Evolutionary conservation across 2,797 vertebrate species (phyloP), one percentile per base, ranked within the genome.

Genomic region (Aphelocoma californica): DNA sequence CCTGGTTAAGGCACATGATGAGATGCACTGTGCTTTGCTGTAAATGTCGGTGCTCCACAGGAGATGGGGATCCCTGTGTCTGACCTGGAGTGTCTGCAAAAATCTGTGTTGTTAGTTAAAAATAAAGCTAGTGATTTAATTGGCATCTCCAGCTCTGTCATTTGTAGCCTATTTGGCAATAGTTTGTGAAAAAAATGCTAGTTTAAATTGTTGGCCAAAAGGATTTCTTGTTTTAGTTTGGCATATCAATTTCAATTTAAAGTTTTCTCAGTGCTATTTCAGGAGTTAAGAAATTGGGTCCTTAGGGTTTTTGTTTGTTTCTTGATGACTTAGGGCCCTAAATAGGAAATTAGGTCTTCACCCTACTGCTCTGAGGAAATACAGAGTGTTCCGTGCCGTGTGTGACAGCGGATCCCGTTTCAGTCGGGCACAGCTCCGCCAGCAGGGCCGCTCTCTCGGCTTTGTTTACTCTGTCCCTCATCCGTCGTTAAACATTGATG

Each of bases 101-200:
- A 66, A 53, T 81, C 66, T 8, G 0, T 21, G 24, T 2, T 56
- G 20, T 32, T 70, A 4, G 0, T 45, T 86, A 50, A 65, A 66
- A 85, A 66, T 36, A 77, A 82, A 77, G 15, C 31, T 64, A 23
- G 1, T 58, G 26, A 51, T 69, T 74, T 71, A 36, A 34, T 53
- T 48, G 45, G 8, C 47, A 5, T 29, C 32, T 72, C 4, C 31
- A 24, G 6, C 23, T 20, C 8, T 78, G 32, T 34, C 7, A 3
- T 81, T 16, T 53, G 20, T 23, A 78, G 11, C 38, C 51, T 83
- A 0, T 77, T 62, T 74, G 32, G 20, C 66, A 4, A 32, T 70
- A 45, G 32, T 42, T 23, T 15, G n/a, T 45, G 13, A 1, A 5
- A 20, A 54, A 31, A 31, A 20, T 0, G 0, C 56, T 38, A 1